Base-by-base conservation (phyloP, 1,140 invertebrate species). In the Heliothis subflexa region DNA sequence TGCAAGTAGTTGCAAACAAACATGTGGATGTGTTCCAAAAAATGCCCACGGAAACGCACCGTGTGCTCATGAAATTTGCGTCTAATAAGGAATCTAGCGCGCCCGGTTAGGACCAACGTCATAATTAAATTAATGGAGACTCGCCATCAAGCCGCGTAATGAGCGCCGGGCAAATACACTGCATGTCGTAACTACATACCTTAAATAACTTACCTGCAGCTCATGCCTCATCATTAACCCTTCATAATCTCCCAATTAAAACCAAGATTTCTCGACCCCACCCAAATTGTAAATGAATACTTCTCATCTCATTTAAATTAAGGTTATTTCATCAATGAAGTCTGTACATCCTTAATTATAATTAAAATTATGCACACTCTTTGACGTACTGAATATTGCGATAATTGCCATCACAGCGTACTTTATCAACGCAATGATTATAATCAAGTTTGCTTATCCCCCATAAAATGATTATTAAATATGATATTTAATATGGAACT, bases 401-500 rank as follows among this genome's bases (percentile, higher is more conserved):
- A 25, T 64, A 75, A 75, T 75, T 25, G 40, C 40, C 14, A 52
- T 49, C 55, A 66, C 61, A 28, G 14, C 25, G 72, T 62, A 50
- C 57, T 80, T 80, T 77, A 77, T 77, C 61, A 68, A 68, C 10
- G 33, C 18, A 25, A 55, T 77, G 33, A 55, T 54, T 77, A 68
- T 54, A 66, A 68, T 66, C 74, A 66, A 68, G 61, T 77, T 68
- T 55, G 62, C 74, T 77, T 68, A 77, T 68, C 62, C 59, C 47
- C 59, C 49, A 79, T 81, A 82, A 86, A 81, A 82, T 62, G 78
- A 86, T 83, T 89, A 86, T 87, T 87, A 86, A 85, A 89, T 86
- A 87, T 84, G 75, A 89, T 88, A 89, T 91, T 86, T 81, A 88
- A 85, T 86, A 83, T 82, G 57, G 78, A 80, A 78, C 79, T 83